Conservation (phyloP, 53 echinoderm and acorn worm genomes). For the Patiria pectinifera region DNA sequence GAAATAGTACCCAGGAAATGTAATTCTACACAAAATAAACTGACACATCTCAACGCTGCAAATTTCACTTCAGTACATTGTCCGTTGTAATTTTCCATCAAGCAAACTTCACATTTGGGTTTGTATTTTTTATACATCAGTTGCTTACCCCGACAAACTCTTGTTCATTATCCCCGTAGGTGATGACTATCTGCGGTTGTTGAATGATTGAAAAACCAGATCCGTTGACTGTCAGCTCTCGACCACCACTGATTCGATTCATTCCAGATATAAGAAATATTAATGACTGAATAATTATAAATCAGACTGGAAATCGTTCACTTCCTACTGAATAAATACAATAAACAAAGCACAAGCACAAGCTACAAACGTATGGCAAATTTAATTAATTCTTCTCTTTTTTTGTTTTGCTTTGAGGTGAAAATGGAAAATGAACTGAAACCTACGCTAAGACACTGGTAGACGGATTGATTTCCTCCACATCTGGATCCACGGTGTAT, state of each 20-base stretch:
- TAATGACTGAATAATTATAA: too few relatives aligned
- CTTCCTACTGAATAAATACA: neutral
- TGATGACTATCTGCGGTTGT: conserved; percentile 6
- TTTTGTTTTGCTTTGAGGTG: neutral
- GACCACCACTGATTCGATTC: conserved; percentile 46
- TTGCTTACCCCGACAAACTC: conserved; percentile 19
- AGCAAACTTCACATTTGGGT: too few relatives aligned
- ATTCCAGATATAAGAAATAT: too few relatives aligned
- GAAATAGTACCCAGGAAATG: too few relatives aligned
- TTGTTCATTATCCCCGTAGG: neutral
- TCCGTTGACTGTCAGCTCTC: conserved; percentile 23
- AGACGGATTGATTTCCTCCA: neutral
- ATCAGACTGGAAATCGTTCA: neutral
- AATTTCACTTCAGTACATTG: neutral
- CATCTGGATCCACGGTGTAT: conserved; percentile 48
- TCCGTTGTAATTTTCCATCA: too few relatives aligned
- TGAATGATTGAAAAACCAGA: conserved; percentile 35
- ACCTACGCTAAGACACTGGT: conserved; percentile 63
- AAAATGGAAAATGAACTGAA: neutral
- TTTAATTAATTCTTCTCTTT: neutral
- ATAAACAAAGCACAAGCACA: too few relatives aligned
- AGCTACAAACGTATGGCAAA: neutral
- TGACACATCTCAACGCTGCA: too few relatives aligned
- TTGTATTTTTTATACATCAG: neutral
- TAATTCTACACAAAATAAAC: too few relatives aligned